phyloP scores from a whole-genome alignment of 2,797 vertebrate species.

The Leptoclinus maculatus region DNA sequence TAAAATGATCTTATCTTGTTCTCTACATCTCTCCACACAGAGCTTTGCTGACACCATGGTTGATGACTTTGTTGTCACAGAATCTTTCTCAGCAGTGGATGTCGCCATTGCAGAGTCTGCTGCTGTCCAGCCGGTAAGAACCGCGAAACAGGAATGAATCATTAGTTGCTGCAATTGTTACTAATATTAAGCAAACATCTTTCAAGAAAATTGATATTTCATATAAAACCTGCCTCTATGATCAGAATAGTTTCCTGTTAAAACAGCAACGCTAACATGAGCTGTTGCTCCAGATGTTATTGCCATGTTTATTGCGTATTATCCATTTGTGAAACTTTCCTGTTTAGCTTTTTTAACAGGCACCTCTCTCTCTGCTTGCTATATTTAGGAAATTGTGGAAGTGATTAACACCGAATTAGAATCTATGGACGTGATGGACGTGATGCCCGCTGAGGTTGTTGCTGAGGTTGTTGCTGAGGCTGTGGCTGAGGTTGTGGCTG shows the following conservation, averaged over 20 bases:
- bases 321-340: background rate
- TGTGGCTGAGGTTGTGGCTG: background rate
- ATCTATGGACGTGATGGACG: constrained; percentile 18
- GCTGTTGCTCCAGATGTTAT: background rate
- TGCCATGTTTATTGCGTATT: background rate
- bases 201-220: background rate
- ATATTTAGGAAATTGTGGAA: constrained; percentile 54
- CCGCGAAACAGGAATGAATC: background rate
- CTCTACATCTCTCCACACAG: constrained; percentile 20
- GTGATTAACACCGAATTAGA: constrained; percentile 41
- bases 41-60: constrained; percentile 38
- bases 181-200: background rate
- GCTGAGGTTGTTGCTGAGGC: constrained; percentile 11
- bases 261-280: background rate
- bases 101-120: constrained; percentile 49
- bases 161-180: background rate
- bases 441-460: constrained; percentile 25
- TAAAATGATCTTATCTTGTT: background rate
- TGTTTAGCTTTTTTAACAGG: background rate
- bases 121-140: constrained; percentile 59
- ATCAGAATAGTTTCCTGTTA: background rate
- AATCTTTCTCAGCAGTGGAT: constrained; percentile 57
- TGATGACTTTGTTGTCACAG: constrained; percentile 72
- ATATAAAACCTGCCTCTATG: background rate
- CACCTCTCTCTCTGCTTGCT: background rate